Percentiles rank a stretch among this genome's conserved stretches.
These are phyloP conservation scores for Dipodomys ordii DNA, from an alignment of 2,113 vertebrate species.

Conservation along the genomic window DNA sequence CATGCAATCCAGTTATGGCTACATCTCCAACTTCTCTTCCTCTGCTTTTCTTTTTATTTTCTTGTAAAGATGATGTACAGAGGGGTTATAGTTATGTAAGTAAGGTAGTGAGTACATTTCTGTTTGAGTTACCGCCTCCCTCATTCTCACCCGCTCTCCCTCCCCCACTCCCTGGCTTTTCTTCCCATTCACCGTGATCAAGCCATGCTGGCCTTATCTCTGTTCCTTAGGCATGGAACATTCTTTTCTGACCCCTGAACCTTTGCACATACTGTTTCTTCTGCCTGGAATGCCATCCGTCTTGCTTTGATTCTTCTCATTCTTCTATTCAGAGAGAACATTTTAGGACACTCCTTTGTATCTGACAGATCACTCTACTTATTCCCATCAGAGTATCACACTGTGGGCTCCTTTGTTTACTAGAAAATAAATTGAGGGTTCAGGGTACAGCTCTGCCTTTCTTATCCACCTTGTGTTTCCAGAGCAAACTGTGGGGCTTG, in stretches of 20 bases:
- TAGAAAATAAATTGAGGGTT: background rate
- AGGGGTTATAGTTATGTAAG: too few relatives aligned
- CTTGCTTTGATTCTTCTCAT: background rate
- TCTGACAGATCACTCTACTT: background rate
- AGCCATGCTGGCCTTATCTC: background rate
- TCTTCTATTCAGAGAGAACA: background rate
- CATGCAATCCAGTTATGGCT: background rate
- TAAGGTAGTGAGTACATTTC: too few relatives aligned
- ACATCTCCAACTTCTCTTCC: background rate
- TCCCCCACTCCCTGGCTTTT: background rate
- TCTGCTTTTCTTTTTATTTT: too few relatives aligned
- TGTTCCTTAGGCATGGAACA: background rate
- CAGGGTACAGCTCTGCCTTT: background rate
- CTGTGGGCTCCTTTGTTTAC: background rate
- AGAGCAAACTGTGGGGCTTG: background rate
- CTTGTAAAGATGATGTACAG: too few relatives aligned
- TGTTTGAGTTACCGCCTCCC: too few relatives aligned
- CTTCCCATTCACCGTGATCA: background rate
- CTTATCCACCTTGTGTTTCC: background rate
- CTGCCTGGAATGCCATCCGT: background rate
- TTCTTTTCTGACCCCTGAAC: background rate
- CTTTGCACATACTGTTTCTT: background rate
- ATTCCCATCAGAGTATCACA: background rate
- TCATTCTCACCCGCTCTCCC: too few relatives aligned
- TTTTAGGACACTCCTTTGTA: background rate